phyloP scores from a whole-genome alignment of 1,140 invertebrate species.

The Linepithema humile region DNA sequence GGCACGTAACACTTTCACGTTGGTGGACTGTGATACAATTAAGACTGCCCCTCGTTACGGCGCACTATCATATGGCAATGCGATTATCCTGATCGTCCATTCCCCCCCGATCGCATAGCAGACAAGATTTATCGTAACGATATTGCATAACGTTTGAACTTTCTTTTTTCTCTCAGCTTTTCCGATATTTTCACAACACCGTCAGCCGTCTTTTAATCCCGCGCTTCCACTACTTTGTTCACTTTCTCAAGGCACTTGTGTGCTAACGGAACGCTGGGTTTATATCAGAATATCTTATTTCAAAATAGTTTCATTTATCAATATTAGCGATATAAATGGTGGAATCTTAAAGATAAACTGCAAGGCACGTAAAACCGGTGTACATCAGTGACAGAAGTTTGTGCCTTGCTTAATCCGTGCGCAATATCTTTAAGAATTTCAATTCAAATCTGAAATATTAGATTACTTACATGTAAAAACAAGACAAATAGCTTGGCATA shows the following conservation, averaged over 20 bases:
- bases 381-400: not conserved
- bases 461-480: not conserved
- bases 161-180: not conserved
- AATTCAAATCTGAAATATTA: not conserved
- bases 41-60: slow-evolving; percentile 43
- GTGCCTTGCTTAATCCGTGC: not conserved
- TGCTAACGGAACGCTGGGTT: not conserved
- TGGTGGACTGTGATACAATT: slow-evolving; percentile 37
- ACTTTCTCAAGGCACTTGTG: not conserved
- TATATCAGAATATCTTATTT: slow-evolving; percentile 8
- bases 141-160: slow-evolving; percentile 5
- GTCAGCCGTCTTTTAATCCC: not conserved
- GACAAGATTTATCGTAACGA: slow-evolving; percentile 17
- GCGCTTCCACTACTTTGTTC: not conserved
- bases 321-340: slow-evolving; percentile 16
- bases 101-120: slow-evolving; percentile 11
- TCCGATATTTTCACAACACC: slow-evolving; percentile 9
- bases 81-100: slow-evolving; percentile 10
- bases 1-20: slow-evolving; percentile 47
- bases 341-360: slow-evolving; percentile 4
- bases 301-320: not conserved
- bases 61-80: slow-evolving; percentile 38
- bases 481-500: not conserved
- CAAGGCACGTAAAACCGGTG: not conserved
- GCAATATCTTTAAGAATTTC: not conserved